A percentile compares a stretch with the other conserved stretches of the same genome.
These are phyloP conservation scores for Rhea americana DNA, from an alignment of 2,113 vertebrate species.

Conservation along the genomic window DNA sequence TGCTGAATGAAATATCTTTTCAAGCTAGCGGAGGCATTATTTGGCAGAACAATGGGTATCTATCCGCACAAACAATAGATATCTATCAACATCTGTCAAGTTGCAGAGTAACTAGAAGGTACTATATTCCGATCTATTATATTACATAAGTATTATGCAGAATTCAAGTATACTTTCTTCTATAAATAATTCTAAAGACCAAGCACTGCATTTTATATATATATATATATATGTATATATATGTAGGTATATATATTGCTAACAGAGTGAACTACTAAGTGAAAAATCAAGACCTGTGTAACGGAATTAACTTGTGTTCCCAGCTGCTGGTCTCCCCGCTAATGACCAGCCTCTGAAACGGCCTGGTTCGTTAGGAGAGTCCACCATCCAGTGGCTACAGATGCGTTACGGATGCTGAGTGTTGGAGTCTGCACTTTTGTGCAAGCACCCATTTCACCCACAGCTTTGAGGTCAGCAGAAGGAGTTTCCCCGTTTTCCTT, in stretches of 20 bases:
- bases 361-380: not conserved
- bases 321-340: not conserved
- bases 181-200: slow-evolving; percentile 58
- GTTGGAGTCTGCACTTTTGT: not conserved
- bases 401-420: not conserved
- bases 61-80: slow-evolving; percentile 38
- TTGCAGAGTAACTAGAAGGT: slow-evolving; percentile 61
- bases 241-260: not conserved
- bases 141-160: slow-evolving; percentile 46
- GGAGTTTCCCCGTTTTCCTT: not conserved
- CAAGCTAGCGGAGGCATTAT: not conserved
- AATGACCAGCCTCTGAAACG: not conserved
- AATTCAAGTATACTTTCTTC: slow-evolving; percentile 52
- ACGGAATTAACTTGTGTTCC: not conserved
- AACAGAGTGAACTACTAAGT: slow-evolving; percentile 37
- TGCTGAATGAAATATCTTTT: not conserved
- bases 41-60: slow-evolving; percentile 53
- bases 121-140: slow-evolving; percentile 33
- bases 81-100: slow-evolving; percentile 53
- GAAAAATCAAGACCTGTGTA: slow-evolving; percentile 35
- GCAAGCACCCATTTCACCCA: not conserved
- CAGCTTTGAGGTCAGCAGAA: not conserved
- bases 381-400: not conserved
- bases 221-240: no score
- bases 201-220: not conserved